Evolutionary conservation across 2,888 invertebrate species (phyloP), one percentile per base, ranked within the genome.

Genomic region (Agriopis aurantiaria): DNA sequence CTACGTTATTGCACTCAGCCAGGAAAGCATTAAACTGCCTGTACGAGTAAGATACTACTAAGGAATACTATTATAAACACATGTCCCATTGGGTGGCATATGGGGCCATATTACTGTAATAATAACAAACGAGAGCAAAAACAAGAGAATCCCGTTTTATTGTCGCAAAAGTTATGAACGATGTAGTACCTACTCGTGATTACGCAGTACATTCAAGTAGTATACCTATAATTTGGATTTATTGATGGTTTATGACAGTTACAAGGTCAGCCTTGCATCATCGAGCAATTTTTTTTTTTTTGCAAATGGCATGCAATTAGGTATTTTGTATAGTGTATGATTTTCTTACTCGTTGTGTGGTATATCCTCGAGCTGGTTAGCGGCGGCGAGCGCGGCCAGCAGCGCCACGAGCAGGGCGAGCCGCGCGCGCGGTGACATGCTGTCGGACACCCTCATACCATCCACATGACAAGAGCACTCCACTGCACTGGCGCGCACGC

Each of bases 341-440:
- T n/a, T 14, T 49, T 60, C 97, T 97, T 95, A 98, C 98, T 97
- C 97, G 93, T 97, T 97, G 91, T 97, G 97, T 72, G 97, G 98
- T 87, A 98, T 98, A 90, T 97, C 97, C 95, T 98, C 97, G 85
- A 97, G 97, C 92, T 97, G 97, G 93, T 97, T 97, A 82, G 96
- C 95, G 80, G 95, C 83, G 78, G 89, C 89, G 74, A 85, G 83
- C 65, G 87, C 87, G 75, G 87, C 87, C 78, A 92, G 86, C 77
- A 91, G 80, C 77, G 88, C 84, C 81, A 89, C 74, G 76, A 91
- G 85, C 80, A 91, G 85, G 81, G 87, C 85, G 80, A 88, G 82
- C 82, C 87, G 88, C 82, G 80, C 79, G 78, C 84, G 85, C 82
- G 85, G 85, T 78, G 86, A 83, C 91, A 90, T 90, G 84, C 85